Percentiles rank a stretch among this genome's conserved stretches.
phyloP scores from a whole-genome alignment of 2,797 vertebrate genomes.

The Coracias cyanogaster region DNA sequence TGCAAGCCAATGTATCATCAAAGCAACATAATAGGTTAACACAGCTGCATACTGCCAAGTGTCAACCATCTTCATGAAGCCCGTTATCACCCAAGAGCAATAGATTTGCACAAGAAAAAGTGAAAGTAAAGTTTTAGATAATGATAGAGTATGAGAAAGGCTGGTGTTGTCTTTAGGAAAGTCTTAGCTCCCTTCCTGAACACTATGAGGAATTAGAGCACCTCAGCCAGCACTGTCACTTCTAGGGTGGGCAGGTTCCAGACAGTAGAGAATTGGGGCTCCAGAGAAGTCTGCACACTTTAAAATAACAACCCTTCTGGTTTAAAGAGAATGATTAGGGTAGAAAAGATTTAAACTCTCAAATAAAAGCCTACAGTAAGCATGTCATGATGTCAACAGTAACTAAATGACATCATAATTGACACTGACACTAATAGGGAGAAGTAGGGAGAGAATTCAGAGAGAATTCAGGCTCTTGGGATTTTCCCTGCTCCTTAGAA shows the following conservation, averaged over 20 bases:
- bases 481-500: not conserved
- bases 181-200: not conserved
- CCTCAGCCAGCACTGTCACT: not conserved
- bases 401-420: accelerated
- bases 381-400: not conserved
- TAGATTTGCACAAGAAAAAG: not conserved
- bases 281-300: not conserved
- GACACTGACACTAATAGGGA: not conserved
- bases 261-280: not conserved
- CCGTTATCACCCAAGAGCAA: not conserved
- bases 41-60: not conserved
- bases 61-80: not conserved
- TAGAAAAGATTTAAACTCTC: not conserved
- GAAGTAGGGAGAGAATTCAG: not conserved
- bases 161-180: not conserved
- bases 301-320: not conserved
- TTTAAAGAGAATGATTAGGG: not conserved
- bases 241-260: not conserved
- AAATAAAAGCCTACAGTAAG: not conserved
- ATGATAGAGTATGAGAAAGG: not conserved
- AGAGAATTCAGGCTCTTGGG: not conserved
- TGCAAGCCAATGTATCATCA: not conserved
- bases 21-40: not conserved
- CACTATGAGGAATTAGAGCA: not conserved
- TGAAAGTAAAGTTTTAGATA: not conserved